Evolutionary conservation across 2,888 invertebrate species (phyloP), one percentile per base, ranked within the genome.

Genomic region (Alcis repandata): DNA sequence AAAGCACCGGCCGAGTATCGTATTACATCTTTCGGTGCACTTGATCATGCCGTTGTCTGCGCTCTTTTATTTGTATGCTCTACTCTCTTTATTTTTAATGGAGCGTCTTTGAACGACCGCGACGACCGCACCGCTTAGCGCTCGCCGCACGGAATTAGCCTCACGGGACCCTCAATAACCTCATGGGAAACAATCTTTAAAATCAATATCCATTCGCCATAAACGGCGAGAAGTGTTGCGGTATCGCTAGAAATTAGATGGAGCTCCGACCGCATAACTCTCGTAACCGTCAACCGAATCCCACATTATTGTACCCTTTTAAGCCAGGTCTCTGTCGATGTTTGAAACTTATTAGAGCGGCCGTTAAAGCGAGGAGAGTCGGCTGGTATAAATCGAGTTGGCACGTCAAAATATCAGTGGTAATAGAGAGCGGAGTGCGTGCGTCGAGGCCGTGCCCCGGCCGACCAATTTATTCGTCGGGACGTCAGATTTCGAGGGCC

Each of bases 401-500:
- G 86, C 85, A 86, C 85, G 87, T 88, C 89, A 86, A 88, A 90
- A 86, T 87, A 91, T 88, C 86, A 84, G 80, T 77, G 80, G 83
- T 83, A 84, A 85, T 86, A 84, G 86, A 84, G 77, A 77, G 80
- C 82, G 77, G 81, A 87, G 88, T 86, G 88, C 87, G 90, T 87
- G 84, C 75, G 77, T 73, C 76, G 77, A 79, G 80, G 79, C 83
- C 82, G 75, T 71, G 79, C 76, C 80, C 82, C 85, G 84, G 79
- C 84, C 89, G 84, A 87, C 91, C 92, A 92, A 92, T 92, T 92
- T 92, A 90, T 91, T 90, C 88, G 87, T 80, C 89, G 90, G 91
- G 88, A 91, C 92, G 92, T 92, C 93, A 93, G 92, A 92, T 93
- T 92, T 93, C 90, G 91, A 93, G 93, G 87, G 93, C 88, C 93